Evolutionary conservation across 2,888 invertebrate species (phyloP), one percentile per base, ranked within the genome.

Genomic region (Cataglyphis altisquamis): DNA sequence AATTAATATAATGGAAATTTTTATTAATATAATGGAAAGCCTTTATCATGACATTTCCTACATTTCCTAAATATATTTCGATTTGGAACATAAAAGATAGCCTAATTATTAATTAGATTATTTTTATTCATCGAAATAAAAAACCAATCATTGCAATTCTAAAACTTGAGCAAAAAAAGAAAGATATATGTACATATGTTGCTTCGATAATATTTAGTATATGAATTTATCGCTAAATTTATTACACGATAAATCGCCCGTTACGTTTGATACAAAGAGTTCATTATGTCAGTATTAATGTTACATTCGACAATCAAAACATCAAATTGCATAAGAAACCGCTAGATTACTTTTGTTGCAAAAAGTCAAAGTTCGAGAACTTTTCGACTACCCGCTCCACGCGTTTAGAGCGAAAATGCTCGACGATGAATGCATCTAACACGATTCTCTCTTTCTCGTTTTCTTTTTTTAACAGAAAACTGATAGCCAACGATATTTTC

Each of bases 331-430:
- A 81, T 78, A 86, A 88, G 70, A 21, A 67, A 64, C 57, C 62
- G 81, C 81, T 77, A 62, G 83, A 72, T 82, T 72, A 55, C 63
- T 82, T 85, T 86, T 83, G 80, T 73, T 55, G 66, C 66, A 45
- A 89, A 87, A 87, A 87, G 88, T 90, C 89, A 90, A 89, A 88
- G 90, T 88, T 91, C 91, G 89, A 85, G 88, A 85, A 89, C 84
- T 86, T 52, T 29, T 66, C 48, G 25, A 64, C 64, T 52, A 39
- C 48, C 72, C 45, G 57, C 48, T 66, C 48, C 45, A 39, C 45
- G 36, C n/a, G 21, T 82, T 63, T 41, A n/a, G 12, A 78, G 73
- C n/a, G 8, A 32, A 48, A 48, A 48, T 25, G 32, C 21, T 12
- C 57, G 29, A 12, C 63, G 82, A 45, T 57, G 85, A 68, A 80